phyloP scores from a whole-genome alignment of 2,113 vertebrate species.

The Campylomormyrus numenius region DNA sequence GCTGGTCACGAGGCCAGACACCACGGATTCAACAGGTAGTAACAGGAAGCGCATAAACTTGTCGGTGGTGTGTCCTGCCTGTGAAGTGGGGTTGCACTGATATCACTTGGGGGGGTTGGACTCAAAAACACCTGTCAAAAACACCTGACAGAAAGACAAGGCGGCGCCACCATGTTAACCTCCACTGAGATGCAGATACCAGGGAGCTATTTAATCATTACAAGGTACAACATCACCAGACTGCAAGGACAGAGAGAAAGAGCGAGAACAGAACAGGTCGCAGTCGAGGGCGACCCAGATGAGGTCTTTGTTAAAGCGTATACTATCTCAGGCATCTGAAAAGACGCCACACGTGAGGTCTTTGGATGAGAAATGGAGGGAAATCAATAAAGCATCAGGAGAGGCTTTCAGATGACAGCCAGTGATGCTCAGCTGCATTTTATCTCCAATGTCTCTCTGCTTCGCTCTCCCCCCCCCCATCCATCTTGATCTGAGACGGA shows the following conservation, averaged over 20 bases:
- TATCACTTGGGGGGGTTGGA: background rate
- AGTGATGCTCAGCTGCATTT: background rate
- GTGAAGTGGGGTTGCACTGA: background rate
- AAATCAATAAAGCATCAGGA: slow-evolving; percentile 42
- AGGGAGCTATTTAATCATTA: slow-evolving; percentile 36
- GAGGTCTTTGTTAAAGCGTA: slow-evolving; percentile 30
- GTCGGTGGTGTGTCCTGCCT: background rate
- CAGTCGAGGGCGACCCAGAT: slow-evolving; percentile 15
- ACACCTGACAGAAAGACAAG: background rate
- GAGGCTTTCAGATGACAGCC: background rate
- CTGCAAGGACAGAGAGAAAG: slow-evolving; percentile 24
- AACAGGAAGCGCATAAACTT: background rate
- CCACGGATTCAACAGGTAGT: background rate
- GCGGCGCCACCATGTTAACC: background rate
- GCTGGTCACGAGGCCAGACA: background rate
- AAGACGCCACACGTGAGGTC: slow-evolving; percentile 25
- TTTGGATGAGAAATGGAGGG: slow-evolving; percentile 25
- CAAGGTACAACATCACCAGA: slow-evolving; percentile 49
- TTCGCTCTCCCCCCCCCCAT: background rate
- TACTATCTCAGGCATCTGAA: slow-evolving; percentile 17
- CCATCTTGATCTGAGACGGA: background rate
- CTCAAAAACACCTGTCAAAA: background rate
- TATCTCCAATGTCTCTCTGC: background rate
- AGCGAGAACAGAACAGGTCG: slow-evolving; percentile 18
- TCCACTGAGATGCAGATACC: background rate